Evolutionary conservation across 1,140 invertebrate genomes (phyloP).

Genomic region (Proctacanthus coquilletti): DNA sequence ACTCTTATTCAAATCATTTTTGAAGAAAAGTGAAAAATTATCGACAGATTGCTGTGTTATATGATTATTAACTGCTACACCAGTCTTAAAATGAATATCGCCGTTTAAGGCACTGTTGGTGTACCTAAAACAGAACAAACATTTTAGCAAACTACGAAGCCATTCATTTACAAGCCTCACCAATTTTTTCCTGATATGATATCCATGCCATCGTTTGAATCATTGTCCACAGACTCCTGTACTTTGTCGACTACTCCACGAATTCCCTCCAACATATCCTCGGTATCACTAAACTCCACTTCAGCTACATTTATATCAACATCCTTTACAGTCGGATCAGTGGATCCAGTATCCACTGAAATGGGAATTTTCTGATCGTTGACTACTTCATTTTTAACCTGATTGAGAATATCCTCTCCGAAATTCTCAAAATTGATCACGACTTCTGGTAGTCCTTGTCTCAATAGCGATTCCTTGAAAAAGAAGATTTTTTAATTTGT

Average conservation of each 20-base stretch:
- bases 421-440: too few species aligned
- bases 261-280: conserved; percentile 70
- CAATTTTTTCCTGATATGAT: conserved; percentile 9
- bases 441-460: too few species aligned
- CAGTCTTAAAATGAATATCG: conserved; percentile 8
- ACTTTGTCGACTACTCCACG: conserved; percentile 43
- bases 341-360: not conserved
- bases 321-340: conserved; percentile 24
- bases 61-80: not conserved
- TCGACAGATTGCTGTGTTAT: not conserved
- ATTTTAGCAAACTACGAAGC: not conserved
- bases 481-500: too few species aligned
- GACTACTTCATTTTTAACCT: conserved; percentile 1
- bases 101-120: conserved; percentile 21
- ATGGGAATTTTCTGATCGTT: not conserved
- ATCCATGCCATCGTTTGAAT: conserved; percentile 24
- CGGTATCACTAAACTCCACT: conserved; percentile 60
- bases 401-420: too few species aligned
- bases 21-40: not conserved
- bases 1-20: conserved; percentile 1
- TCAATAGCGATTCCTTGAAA: too few species aligned
- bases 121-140: conserved; percentile 11
- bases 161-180: not conserved
- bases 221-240: conserved; percentile 17
- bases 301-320: too few species aligned